These are phyloP conservation scores for Athene cunicularia DNA, from an alignment of 2,113 vertebrate genomes.

Conservation along the genomic window DNA sequence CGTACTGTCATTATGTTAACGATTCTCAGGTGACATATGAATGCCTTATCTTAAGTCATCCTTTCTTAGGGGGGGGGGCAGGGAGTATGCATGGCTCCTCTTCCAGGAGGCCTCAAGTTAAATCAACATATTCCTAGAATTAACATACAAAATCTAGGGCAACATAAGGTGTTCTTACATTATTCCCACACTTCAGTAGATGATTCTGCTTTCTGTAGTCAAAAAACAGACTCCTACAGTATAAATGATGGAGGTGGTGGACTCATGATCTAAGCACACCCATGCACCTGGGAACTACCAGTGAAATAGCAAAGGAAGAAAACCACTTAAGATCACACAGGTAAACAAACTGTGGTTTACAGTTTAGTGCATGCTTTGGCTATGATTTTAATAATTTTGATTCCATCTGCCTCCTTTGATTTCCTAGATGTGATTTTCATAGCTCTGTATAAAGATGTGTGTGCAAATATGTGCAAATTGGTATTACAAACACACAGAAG, in stretches of 20 bases:
- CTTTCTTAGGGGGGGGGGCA: neutral
- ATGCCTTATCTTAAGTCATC: neutral
- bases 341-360: neutral
- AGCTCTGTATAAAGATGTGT: neutral
- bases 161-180: neutral
- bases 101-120: neutral
- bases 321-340: neutral
- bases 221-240: neutral
- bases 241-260: neutral
- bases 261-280: neutral
- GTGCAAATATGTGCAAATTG: neutral
- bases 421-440: neutral
- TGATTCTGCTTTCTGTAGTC: neutral
- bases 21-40: neutral
- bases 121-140: neutral
- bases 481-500: neutral
- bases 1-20: neutral
- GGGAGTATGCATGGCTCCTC: neutral
- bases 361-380: neutral
- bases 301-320: neutral
- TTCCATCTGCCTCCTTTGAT: neutral
- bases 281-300: neutral
- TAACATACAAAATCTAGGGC: neutral
- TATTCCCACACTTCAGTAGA: neutral
- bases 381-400: neutral